These are phyloP conservation scores for Esox masquinongy DNA, from an alignment of 2,797 vertebrate genomes.

Conservation along the genomic window DNA sequence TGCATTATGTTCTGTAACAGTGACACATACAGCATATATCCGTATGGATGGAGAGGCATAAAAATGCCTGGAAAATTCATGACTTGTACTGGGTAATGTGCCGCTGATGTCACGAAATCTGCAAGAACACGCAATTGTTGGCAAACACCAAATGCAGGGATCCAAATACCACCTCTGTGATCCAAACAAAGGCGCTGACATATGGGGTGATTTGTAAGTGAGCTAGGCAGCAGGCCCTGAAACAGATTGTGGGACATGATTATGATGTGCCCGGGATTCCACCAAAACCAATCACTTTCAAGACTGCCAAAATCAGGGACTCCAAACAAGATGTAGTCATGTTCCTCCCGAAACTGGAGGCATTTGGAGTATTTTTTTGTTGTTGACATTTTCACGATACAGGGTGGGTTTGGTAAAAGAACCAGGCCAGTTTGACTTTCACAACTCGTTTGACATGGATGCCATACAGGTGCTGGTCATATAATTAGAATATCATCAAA, in stretches of 20 bases:
- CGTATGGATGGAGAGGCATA: conserved; percentile 51
- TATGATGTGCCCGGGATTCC: conserved; percentile 39
- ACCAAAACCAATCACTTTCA: conserved; percentile 41
- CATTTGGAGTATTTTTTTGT: conserved; percentile 22
- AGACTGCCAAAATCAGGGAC: conserved; percentile 49
- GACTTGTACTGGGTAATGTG: conserved; percentile 52
- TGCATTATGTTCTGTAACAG: conserved; percentile 54
- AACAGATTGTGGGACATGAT: conserved; percentile 51
- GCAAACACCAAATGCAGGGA: conserved; percentile 35
- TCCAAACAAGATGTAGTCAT: conserved; percentile 41
- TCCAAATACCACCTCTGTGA: conserved; percentile 52
- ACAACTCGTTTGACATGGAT: conserved; percentile 24
- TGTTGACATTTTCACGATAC: conserved; percentile 43
- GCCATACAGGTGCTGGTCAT: conserved; percentile 56
- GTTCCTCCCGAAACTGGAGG: conserved; percentile 21
- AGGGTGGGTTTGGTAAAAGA: conserved; percentile 42
- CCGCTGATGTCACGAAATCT: conserved; percentile 44
- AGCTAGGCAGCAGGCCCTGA: conserved; percentile 44
- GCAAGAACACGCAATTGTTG: conserved; percentile 38
- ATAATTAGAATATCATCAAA: no score
- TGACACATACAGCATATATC: conserved; percentile 47
- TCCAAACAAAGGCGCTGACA: conserved; percentile 56
- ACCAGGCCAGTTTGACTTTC: conserved; percentile 47
- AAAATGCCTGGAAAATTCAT: conserved; percentile 47
- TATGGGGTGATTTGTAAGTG: conserved; percentile 58